Evolutionary conservation across 1,140 invertebrate species (phyloP).

Genomic region (Dendroctonus valens): DNA sequence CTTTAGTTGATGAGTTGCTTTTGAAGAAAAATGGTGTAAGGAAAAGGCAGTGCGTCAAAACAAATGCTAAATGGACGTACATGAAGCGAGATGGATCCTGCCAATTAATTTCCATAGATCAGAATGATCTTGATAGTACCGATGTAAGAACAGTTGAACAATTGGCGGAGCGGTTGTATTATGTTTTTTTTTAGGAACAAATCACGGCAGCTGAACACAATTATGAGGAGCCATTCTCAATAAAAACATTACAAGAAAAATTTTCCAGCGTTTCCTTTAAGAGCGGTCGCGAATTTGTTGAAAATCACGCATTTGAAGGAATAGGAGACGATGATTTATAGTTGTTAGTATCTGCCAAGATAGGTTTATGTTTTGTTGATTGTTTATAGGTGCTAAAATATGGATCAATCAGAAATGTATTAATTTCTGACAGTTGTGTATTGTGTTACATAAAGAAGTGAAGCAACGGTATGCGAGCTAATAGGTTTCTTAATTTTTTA

Average conservation of each 20-base stretch:
- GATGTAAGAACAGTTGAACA: constrained; percentile 36
- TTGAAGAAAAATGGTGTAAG: constrained; percentile 69
- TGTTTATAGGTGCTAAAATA: too few relatives aligned
- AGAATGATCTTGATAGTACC: constrained; percentile 49
- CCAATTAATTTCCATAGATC: constrained; percentile 51
- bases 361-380: too few relatives aligned
- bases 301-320: constrained; percentile 87
- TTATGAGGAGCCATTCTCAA: constrained; percentile 53
- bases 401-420: too few relatives aligned
- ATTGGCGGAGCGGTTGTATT: constrained; percentile 2
- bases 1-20: constrained; percentile 92
- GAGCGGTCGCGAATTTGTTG: constrained; percentile 64
- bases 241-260: constrained; percentile 58
- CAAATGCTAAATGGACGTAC: constrained; percentile 52
- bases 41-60: constrained; percentile 40
- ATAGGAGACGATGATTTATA: constrained; percentile 89
- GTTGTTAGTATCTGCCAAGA: constrained; percentile 32
- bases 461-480: too few relatives aligned
- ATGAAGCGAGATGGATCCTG: constrained; percentile 57
- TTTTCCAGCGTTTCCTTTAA: constrained; percentile 63
- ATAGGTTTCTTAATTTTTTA: too few relatives aligned
- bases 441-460: too few relatives aligned
- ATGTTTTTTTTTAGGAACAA: constrained; percentile 27
- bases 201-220: constrained; percentile 13
- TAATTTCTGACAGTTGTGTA: too few relatives aligned